Percentiles rank a stretch among this genome's conserved stretches.
phyloP scores from a whole-genome alignment of 1,140 invertebrate genomes.

The Dendroctonus ponderosae region DNA sequence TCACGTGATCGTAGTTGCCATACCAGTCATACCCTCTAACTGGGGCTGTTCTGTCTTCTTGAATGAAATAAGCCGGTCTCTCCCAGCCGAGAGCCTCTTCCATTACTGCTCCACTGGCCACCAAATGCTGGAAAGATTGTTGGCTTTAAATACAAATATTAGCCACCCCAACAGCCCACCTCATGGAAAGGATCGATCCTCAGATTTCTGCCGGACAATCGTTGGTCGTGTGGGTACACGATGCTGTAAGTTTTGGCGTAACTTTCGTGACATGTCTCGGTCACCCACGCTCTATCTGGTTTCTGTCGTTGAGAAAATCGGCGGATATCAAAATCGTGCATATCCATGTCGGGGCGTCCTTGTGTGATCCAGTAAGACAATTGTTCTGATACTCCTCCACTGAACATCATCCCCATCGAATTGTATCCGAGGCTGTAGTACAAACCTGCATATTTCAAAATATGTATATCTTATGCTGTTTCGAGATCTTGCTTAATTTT shows the following conservation, averaged over 20 bases:
- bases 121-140: constrained; percentile 55
- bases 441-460: constrained; percentile 54
- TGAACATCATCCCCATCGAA: constrained; percentile 87
- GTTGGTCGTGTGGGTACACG: constrained; percentile 81
- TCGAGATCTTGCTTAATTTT: background rate
- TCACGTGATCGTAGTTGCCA: constrained; percentile 69
- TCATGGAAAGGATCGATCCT: constrained; percentile 69
- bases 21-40: constrained; percentile 78
- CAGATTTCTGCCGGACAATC: constrained; percentile 75
- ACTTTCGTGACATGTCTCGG: constrained; percentile 79
- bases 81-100: constrained; percentile 86
- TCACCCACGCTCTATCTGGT: constrained; percentile 68
- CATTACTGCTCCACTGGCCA: constrained; percentile 76
- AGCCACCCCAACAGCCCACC: constrained; percentile 46
- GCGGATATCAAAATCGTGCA: constrained; percentile 83
- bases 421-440: constrained; percentile 87
- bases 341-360: constrained; percentile 77
- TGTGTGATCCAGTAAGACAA: constrained; percentile 80
- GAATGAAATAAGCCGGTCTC: constrained; percentile 69
- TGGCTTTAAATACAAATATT: constrained; percentile 2
- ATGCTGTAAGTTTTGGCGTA: constrained; percentile 86
- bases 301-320: constrained; percentile 71
- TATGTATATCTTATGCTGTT: no score
- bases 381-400: constrained; percentile 80
- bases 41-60: constrained; percentile 53